Evolutionary conservation across 1,140 invertebrate species (phyloP), one percentile per base, ranked within the genome.

Genomic region (Lutraria rhynchaena): DNA sequence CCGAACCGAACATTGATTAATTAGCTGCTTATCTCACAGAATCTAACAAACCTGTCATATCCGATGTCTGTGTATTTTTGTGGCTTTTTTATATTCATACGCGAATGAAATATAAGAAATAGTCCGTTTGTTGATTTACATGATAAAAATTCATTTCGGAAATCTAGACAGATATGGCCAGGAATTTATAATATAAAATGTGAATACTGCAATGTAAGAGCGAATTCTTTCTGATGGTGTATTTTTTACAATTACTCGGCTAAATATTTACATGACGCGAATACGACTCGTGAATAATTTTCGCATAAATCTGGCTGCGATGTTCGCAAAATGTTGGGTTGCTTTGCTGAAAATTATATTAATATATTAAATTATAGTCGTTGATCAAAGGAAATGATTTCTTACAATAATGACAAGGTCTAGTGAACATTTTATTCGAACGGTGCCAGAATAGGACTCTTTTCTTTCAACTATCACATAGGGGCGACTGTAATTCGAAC

Each of bases 261-360:
- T 4, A 46, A 29, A 49, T 67, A 46, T 67, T 67, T 67, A 41
- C 37, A 46, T 67, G 63, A 61, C 63, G 41, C 37, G 55, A 60
- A 44, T 60, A 33, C 49, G 57, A 75, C 33, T 35, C 41, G 44
- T 63, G 73, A 61, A 75, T 75, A 75, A 75, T 61, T 75, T 75
- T 75, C 73, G 49, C 73, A 75, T 75, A 61, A 75, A 75, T 75
- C 57, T 60, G 31, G 37, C 29, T 60, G 24, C n/a, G 29, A 13
- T 44, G 57, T 75, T 75, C 58, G 49, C 58, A 61, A 61, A 49
- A 15, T 31, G 37, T 75, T 75, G 19, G 35, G 55, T 60, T 5
- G 27, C 35, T 33, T 61, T 24, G 73, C 58, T 35, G 63, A 35
- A 33, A 61, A 31, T 61, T 22, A 44, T 60, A 41, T 60, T 31